phyloP scores from a whole-genome alignment of 2,888 invertebrate species.

The Ametastegia equiseti region DNA sequence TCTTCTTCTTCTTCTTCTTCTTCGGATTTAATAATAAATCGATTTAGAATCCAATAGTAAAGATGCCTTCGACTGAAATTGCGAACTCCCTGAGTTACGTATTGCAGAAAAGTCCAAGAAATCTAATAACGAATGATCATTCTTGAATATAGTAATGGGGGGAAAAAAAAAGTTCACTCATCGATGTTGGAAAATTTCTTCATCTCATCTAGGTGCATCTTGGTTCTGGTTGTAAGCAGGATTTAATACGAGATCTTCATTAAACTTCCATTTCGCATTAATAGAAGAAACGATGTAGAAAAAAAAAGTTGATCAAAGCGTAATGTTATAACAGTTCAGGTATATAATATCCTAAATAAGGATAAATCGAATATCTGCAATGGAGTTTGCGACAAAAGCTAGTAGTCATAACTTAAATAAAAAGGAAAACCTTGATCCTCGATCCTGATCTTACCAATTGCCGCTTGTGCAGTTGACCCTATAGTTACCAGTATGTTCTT shows the following conservation, averaged over 20 bases:
- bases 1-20: not conserved
- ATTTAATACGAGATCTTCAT: not conserved
- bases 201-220: not conserved
- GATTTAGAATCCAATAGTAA: no score
- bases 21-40: not conserved
- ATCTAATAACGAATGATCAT: no score
- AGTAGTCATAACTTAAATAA: constrained; percentile 1
- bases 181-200: not conserved
- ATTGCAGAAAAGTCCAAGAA: no score
- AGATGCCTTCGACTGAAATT: no score
- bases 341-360: not conserved
- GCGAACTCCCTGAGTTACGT: no score
- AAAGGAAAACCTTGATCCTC: constrained; percentile 7
- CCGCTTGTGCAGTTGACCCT: constrained; percentile 34
- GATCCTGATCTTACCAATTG: constrained; percentile 23
- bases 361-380: not conserved
- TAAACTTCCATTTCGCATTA: not conserved
- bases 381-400: no score
- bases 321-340: not conserved
- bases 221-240: no score
- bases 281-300: not conserved
- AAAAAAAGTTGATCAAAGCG: not conserved
- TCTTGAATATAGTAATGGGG: no score
- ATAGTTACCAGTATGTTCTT: not conserved
- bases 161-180: no score